Percentiles rank a stretch among this genome's conserved stretches.
Conservation (phyloP, 2,113 vertebrate species). For the Galemys pyrenaicus region DNA sequence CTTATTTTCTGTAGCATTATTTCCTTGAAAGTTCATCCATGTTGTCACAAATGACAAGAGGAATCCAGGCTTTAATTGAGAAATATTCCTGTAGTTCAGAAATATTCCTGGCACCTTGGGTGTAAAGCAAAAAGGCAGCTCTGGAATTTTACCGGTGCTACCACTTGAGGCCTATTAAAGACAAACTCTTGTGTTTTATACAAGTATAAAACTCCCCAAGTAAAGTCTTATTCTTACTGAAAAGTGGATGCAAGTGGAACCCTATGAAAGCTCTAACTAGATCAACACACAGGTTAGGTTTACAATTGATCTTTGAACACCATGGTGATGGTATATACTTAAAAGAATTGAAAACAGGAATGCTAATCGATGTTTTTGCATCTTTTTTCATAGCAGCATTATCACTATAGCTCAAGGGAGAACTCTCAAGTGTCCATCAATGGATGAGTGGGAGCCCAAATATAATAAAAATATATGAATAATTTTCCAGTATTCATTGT, state of each 20-base stretch:
- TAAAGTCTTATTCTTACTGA: neutral
- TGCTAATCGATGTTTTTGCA: neutral
- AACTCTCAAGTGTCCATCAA: neutral
- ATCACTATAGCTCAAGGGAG: neutral
- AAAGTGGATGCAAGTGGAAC: neutral
- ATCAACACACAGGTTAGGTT: neutral
- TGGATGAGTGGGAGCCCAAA: neutral
- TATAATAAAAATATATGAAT: too few relatives aligned
- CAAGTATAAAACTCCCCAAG: neutral
- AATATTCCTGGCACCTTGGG: neutral
- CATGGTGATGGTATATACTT: too few relatives aligned
- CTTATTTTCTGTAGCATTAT: too few relatives aligned
- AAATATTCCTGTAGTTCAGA: neutral
- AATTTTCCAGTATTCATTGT: too few relatives aligned
- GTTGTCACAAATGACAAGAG: too few relatives aligned
- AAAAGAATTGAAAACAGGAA: neutral
- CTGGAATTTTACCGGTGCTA: neutral
- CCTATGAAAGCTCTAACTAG: neutral
- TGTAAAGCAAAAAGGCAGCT: neutral
- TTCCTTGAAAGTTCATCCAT: too few relatives aligned
- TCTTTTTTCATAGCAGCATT: neutral
- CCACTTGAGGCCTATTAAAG: neutral
- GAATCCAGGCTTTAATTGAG: neutral
- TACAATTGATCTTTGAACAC: too few relatives aligned
- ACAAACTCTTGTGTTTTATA: neutral